phyloP scores from a whole-genome alignment of 1,140 invertebrate species.

The Battus philenor region DNA sequence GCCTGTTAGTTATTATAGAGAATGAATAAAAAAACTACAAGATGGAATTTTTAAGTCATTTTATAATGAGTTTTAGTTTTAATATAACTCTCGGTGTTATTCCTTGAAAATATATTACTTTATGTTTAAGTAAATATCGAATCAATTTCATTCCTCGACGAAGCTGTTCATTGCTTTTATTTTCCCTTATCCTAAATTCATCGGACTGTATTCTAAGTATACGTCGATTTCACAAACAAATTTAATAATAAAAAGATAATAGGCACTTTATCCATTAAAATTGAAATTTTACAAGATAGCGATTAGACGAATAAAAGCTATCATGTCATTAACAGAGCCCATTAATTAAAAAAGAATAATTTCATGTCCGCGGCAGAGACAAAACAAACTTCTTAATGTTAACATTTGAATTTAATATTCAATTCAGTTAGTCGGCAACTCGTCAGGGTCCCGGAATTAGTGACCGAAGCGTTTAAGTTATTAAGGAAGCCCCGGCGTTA shows the following conservation, averaged over 20 bases:
- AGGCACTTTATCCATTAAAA: too few relatives aligned
- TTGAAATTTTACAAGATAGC: too few relatives aligned
- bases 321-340: too few relatives aligned
- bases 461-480: slow-evolving; percentile 49
- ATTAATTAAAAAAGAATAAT: too few relatives aligned
- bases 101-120: background rate
- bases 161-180: background rate
- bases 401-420: slow-evolving; percentile 22
- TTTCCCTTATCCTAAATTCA: too few relatives aligned
- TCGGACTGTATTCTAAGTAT: too few relatives aligned
- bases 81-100: background rate
- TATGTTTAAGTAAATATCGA: background rate
- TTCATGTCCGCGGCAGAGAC: slow-evolving; percentile 4
- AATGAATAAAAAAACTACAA: slow-evolving; percentile 6
- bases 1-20: slow-evolving; percentile 20
- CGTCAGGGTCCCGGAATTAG: slow-evolving; percentile 39
- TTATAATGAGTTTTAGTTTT: background rate
- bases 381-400: too few relatives aligned
- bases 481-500: slow-evolving; percentile 58
- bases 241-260: too few relatives aligned
- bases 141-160: background rate
- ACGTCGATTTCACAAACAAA: too few relatives aligned
- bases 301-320: too few relatives aligned
- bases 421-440: slow-evolving; percentile 22
- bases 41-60: slow-evolving; percentile 1